These are phyloP conservation scores for Danionella cerebrum DNA, from an alignment of 2,113 vertebrate species.

Conservation along the genomic window DNA sequence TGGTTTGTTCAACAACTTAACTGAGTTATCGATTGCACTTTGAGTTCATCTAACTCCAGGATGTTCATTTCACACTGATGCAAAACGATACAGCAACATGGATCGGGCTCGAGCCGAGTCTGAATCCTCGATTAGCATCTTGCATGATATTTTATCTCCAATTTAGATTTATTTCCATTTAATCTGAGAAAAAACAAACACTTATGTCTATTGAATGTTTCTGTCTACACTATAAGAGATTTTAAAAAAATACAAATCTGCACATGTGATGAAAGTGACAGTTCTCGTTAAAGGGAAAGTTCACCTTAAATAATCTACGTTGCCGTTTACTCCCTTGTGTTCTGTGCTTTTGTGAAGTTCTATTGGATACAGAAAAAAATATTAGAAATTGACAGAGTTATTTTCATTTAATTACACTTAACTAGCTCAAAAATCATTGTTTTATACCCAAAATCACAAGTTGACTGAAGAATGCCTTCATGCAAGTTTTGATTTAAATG, in stretches of 20 bases:
- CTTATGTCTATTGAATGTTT: conserved; percentile 58
- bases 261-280: conserved; percentile 26
- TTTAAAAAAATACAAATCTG: conserved; percentile 40
- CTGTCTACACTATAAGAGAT: conserved; percentile 31
- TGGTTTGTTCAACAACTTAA: conserved; percentile 43
- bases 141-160: conserved; percentile 50
- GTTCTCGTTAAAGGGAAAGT: conserved; percentile 36
- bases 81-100: conserved; percentile 21
- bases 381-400: no score
- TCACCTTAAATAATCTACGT: conserved; percentile 36
- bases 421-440: no score
- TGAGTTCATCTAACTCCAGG: conserved; percentile 43
- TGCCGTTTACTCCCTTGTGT: no score
- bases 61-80: conserved; percentile 41
- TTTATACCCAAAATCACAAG: no score
- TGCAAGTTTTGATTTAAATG: no score
- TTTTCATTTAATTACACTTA: no score
- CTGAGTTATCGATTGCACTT: conserved; percentile 62
- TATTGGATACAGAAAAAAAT: no score
- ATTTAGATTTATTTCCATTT: conserved; percentile 26
- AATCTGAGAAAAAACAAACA: conserved; percentile 36
- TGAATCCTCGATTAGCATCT: conserved; percentile 46
- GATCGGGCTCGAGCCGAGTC: conserved; percentile 15
- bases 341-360: no score
- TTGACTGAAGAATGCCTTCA: no score